Evolutionary conservation across 1,140 invertebrate genomes (phyloP).

Genomic region (Aporrectodea caliginosa): DNA sequence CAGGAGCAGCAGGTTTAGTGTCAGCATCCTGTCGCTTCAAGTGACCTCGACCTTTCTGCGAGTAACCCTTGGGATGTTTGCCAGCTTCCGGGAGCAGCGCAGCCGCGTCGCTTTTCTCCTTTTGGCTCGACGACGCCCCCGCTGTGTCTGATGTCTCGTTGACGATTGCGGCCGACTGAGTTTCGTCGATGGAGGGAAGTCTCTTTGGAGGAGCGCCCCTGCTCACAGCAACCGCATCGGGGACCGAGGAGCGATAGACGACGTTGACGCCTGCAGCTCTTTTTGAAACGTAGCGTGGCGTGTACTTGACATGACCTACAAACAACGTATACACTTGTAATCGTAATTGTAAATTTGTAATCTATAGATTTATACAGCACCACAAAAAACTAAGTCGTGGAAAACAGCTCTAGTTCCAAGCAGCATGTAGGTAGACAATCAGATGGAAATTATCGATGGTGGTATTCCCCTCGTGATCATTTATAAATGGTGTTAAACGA

Average conservation of each 20-base stretch:
- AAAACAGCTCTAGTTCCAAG: background rate
- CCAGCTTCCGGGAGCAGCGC: background rate
- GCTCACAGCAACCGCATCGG: background rate
- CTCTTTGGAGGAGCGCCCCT: background rate
- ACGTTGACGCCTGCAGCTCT: background rate
- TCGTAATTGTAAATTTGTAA: too few relatives aligned
- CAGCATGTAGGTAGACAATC: background rate
- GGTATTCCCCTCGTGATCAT: background rate
- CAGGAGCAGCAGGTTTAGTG: background rate
- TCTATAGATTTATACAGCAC: background rate
- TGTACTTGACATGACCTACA: background rate
- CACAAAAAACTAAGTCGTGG: background rate
- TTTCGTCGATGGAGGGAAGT: background rate
- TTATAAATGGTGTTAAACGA: background rate
- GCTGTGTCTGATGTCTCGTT: background rate
- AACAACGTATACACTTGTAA: background rate
- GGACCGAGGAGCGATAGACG: background rate
- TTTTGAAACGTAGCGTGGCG: background rate
- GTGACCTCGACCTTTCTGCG: background rate
- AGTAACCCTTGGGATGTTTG: background rate
- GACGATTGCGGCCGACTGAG: background rate
- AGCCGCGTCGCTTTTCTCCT: too few relatives aligned
- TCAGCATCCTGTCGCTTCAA: background rate
- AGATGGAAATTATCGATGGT: background rate
- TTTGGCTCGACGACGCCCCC: too few relatives aligned